Conservation (phyloP, 2,113 vertebrate species). For the Ovis canadensis region DNA sequence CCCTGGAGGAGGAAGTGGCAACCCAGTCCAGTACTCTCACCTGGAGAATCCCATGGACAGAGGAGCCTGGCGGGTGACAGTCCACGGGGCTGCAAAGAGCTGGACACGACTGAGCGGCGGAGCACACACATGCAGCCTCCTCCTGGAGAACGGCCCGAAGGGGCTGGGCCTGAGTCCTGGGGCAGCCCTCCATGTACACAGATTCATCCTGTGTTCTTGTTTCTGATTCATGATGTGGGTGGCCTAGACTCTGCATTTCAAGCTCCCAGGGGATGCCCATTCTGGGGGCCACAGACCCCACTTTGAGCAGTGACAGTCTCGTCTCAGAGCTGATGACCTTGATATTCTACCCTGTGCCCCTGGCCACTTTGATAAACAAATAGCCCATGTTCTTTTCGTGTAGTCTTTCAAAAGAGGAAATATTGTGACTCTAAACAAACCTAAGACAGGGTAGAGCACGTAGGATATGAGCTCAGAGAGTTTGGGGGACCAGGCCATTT, state of each 20-base stretch:
- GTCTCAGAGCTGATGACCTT: background rate
- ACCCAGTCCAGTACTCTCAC: background rate
- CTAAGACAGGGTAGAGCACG: fast-evolving
- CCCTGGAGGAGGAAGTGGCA: background rate
- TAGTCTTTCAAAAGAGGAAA: background rate
- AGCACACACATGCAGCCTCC: background rate
- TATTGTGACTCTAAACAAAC: background rate
- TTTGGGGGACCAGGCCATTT: background rate
- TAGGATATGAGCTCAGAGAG: background rate
- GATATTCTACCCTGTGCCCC: background rate
- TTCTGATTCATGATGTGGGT: background rate
- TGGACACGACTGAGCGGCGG: fast-evolving
- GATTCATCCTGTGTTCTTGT: background rate
- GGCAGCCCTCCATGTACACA: fast-evolving
- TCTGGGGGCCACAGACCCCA: background rate
- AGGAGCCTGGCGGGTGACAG: background rate
- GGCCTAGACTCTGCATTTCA: background rate
- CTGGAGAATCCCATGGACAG: background rate
- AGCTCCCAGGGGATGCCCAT: fast-evolving
- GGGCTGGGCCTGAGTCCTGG: background rate
- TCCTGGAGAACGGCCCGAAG: background rate
- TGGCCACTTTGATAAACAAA: background rate
- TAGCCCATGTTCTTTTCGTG: background rate
- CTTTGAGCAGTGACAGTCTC: background rate
- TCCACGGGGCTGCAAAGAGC: fast-evolving